A percentile compares a stretch with the other conserved stretches of the same genome.
These are phyloP conservation scores for Dryococelus australis DNA, from an alignment of 2,888 invertebrate species.

Conservation along the genomic window DNA sequence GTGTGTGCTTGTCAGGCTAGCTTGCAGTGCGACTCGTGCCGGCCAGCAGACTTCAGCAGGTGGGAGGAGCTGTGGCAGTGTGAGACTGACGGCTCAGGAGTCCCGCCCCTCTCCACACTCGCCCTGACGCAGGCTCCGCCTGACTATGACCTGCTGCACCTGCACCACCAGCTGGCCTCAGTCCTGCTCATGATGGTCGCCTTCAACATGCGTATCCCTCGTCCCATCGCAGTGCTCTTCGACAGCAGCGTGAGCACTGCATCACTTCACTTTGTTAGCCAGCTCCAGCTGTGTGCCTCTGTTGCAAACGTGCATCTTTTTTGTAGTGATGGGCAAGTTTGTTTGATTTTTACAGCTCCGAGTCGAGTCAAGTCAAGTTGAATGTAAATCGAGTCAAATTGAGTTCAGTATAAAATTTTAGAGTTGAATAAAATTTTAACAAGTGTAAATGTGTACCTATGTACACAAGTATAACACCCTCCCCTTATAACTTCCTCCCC, in stretches of 20 bases:
- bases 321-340: no score
- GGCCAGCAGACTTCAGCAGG: conserved; percentile 47
- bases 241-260: conserved; percentile 66
- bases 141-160: conserved; percentile 76
- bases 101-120: conserved; percentile 76
- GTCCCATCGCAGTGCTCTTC: conserved; percentile 76
- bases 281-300: no score
- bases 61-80: conserved; percentile 75
- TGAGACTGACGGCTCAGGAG: conserved; percentile 59
- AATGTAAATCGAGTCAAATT: no score
- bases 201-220: conserved; percentile 76
- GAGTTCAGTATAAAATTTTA: no score
- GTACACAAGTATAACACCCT: no score
- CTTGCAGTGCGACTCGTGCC: conserved; percentile 24
- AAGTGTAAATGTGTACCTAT: no score
- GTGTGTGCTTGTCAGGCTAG: conserved; percentile 22
- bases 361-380: no score
- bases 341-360: no score
- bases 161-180: conserved; percentile 81
- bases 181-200: conserved; percentile 80
- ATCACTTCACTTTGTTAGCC: not conserved
- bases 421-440: no score
- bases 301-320: no score
- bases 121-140: conserved; percentile 79
- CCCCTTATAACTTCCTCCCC: no score